These are phyloP conservation scores for Campoplex capitator DNA, from an alignment of 2,888 invertebrate genomes.

Conservation along the genomic window DNA sequence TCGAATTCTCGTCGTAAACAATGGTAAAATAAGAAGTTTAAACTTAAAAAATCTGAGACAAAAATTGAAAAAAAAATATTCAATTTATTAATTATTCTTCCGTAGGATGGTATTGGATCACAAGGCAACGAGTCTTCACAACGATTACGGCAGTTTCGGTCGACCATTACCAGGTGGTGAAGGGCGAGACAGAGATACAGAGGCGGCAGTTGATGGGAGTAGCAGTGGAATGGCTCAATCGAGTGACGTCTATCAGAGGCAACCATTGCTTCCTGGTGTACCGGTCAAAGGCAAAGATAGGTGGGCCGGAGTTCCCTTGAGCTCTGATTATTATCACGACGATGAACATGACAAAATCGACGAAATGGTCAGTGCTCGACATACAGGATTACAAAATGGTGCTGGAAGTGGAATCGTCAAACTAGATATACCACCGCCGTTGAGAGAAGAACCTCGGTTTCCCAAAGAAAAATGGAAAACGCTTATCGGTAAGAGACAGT, in stretches of 20 bases:
- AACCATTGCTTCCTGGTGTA: slow-evolving; percentile 86
- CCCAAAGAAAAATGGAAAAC: slow-evolving; percentile 95
- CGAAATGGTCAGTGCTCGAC: slow-evolving; percentile 78
- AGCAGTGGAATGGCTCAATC: slow-evolving; percentile 83
- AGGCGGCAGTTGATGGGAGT: slow-evolving; percentile 84
- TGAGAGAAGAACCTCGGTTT: slow-evolving; percentile 91
- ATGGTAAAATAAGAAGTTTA: too few species aligned
- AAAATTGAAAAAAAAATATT: too few species aligned
- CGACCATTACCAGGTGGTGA: slow-evolving; percentile 82
- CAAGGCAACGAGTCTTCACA: slow-evolving; percentile 86
- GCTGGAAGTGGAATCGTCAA: slow-evolving; percentile 86
- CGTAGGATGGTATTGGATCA: slow-evolving; percentile 89
- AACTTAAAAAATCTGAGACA: too few species aligned
- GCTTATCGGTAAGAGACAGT: slow-evolving; percentile 85
- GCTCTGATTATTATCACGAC: slow-evolving; percentile 85
- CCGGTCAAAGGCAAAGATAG: slow-evolving; percentile 85
- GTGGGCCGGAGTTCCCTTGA: slow-evolving; percentile 84
- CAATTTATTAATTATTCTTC: slow-evolving; percentile 69
- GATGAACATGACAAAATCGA: slow-evolving; percentile 85
- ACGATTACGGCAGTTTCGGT: slow-evolving; percentile 88
- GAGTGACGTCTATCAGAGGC: slow-evolving; percentile 87
- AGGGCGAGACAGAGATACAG: slow-evolving; percentile 83
- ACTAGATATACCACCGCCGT: slow-evolving; percentile 89
- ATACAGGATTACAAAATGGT: slow-evolving; percentile 80
- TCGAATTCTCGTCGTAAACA: too few species aligned